Conservation (phyloP, 2,113 vertebrate genomes). For the Nasalis larvatus region DNA sequence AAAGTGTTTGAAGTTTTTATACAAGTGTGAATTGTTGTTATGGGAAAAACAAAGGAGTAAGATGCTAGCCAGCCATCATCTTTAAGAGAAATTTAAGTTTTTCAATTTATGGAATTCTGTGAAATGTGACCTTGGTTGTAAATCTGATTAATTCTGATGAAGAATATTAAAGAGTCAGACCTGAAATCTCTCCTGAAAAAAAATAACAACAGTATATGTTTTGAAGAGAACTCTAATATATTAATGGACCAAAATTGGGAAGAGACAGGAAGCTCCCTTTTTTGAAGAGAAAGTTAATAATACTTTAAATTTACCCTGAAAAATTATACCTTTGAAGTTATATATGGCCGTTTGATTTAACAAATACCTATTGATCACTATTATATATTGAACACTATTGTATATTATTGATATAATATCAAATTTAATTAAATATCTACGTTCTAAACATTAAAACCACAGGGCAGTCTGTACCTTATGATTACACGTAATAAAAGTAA, state of each 20-base stretch:
- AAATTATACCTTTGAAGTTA: neutral
- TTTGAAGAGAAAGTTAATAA: neutral
- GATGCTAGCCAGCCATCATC: neutral
- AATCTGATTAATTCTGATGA: neutral
- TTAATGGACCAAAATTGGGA: neutral
- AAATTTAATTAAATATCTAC: conserved; percentile 18
- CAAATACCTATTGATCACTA: neutral
- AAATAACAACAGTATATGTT: neutral
- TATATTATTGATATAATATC: neutral
- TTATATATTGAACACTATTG: neutral
- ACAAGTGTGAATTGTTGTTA: neutral
- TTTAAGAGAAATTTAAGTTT: neutral
- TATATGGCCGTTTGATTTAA: neutral
- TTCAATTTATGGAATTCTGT: neutral
- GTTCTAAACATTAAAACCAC: neutral
- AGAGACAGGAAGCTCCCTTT: neutral
- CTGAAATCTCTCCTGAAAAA: neutral
- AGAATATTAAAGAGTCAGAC: neutral
- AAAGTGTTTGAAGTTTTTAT: neutral
- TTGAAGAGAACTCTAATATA: neutral
- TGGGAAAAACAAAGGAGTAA: neutral
- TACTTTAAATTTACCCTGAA: neutral
- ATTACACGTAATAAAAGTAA: neutral
- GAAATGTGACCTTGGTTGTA: neutral
- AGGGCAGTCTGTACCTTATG: neutral